Conservation (phyloP, 2,888 invertebrate genomes). For the Tetranychus truncatus region DNA sequence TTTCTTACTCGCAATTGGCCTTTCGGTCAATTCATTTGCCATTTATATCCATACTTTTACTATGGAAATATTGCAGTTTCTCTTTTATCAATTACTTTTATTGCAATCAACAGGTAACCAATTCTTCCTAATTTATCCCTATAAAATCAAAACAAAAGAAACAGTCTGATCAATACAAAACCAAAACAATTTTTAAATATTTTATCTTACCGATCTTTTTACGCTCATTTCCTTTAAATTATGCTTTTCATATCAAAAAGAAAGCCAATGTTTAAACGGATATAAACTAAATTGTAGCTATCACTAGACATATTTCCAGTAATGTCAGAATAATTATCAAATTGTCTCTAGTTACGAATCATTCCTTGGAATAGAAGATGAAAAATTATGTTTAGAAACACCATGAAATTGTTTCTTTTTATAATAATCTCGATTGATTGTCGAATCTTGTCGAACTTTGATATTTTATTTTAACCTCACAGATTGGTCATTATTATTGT, state of each 20-base stretch:
- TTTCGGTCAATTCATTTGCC: constrained; percentile 48
- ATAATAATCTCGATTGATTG: background rate
- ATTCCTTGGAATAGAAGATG: too few species aligned
- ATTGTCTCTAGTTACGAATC: too few species aligned
- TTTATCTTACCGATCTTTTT: background rate
- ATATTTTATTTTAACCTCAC: background rate
- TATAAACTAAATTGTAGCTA: too few species aligned
- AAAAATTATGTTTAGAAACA: too few species aligned
- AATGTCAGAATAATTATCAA: too few species aligned
- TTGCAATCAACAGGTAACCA: constrained; percentile 27
- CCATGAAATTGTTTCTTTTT: too few species aligned
- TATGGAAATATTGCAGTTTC: constrained; percentile 28
- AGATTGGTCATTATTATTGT: constrained; percentile 52
- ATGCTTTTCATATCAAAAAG: too few species aligned
- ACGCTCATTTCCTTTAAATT: too few species aligned
- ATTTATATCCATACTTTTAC: constrained; percentile 27
- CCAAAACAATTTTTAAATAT: background rate
- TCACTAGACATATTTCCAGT: too few species aligned
- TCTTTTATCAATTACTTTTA: constrained; percentile 26
- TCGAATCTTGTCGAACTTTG: background rate
- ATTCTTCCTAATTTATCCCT: background rate
- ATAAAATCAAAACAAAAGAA: background rate
- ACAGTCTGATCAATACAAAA: too few species aligned
- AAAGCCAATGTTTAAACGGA: too few species aligned
- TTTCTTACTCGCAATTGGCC: constrained; percentile 55